Evolutionary conservation across 2,797 vertebrate species (phyloP).

Genomic region (Anableps anableps): DNA sequence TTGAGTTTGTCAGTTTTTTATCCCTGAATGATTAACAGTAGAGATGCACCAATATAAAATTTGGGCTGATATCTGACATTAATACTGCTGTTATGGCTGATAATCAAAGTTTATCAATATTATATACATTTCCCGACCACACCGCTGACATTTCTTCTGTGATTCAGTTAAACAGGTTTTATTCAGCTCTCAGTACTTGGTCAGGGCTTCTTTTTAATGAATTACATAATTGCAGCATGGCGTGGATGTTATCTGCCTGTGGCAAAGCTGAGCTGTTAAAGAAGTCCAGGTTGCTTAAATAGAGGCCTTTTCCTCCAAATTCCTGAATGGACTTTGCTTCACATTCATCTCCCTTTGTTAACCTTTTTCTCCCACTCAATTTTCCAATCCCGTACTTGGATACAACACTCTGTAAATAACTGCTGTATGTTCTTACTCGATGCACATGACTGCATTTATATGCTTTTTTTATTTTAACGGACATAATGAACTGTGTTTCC

Average conservation of each 20-base stretch:
- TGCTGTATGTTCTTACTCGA: not conserved
- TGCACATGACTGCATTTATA: not conserved
- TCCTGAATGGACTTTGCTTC: not conserved
- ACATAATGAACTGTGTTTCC: not conserved
- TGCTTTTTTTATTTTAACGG: not conserved
- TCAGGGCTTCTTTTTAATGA: not conserved
- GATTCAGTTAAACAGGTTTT: not conserved
- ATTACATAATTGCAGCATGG: not conserved
- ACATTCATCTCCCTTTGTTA: not conserved
- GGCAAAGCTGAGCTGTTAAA: not conserved
- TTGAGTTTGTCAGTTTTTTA: not conserved
- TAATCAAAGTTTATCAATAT: too few relatives aligned
- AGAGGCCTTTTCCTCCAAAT: not conserved
- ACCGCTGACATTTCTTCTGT: not conserved
- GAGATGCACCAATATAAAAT: not conserved
- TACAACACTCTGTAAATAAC: not conserved
- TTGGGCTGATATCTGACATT: not conserved
- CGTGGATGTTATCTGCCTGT: too few relatives aligned
- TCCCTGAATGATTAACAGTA: not conserved
- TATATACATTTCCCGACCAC: too few relatives aligned
- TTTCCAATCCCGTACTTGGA: not conserved
- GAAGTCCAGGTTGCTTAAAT: not conserved
- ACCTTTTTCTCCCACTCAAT: not conserved
- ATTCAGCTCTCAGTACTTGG: not conserved
- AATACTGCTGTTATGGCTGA: too few relatives aligned